A percentile compares a stretch with the other conserved stretches of the same genome.
Evolutionary conservation across 2,797 vertebrate genomes (phyloP).

Genomic region (Anniella stebbinsi): DNA sequence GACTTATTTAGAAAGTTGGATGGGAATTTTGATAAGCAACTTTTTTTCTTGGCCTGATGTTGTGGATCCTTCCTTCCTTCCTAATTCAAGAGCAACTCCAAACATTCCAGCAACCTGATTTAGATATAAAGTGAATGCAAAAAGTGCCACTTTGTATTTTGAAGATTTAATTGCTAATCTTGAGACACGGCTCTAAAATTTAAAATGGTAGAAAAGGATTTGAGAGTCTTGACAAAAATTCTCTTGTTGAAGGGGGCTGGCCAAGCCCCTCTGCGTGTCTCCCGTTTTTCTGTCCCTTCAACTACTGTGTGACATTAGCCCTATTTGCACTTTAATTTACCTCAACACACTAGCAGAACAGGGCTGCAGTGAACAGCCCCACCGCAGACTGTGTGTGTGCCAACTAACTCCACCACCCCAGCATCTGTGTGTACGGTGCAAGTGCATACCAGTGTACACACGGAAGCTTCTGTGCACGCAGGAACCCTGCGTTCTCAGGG

Average conservation of each 20-base stretch:
- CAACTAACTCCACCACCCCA: too few species aligned
- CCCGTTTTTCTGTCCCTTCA: background rate
- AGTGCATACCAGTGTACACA: too few species aligned
- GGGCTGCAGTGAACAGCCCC: too few species aligned
- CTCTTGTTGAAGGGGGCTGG: background rate
- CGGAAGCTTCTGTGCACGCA: too few species aligned
- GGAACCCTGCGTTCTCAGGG: too few species aligned
- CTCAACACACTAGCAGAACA: too few species aligned
- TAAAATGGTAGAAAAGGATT: background rate
- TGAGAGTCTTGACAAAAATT: background rate
- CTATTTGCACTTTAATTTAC: too few species aligned
- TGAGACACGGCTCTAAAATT: background rate
- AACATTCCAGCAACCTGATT: background rate
- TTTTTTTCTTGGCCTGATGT: background rate
- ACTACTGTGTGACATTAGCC: too few species aligned
- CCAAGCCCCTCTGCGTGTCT: background rate
- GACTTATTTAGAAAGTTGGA: background rate
- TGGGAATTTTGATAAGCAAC: background rate
- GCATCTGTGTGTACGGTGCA: too few species aligned
- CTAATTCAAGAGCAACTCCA: background rate
- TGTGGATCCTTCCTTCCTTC: background rate
- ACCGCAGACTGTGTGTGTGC: too few species aligned
- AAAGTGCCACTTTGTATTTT: background rate
- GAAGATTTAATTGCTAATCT: background rate
- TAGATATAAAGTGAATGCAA: background rate